Base-by-base conservation (phyloP, 2,113 vertebrate species). In the Oriolus oriolus region DNA sequence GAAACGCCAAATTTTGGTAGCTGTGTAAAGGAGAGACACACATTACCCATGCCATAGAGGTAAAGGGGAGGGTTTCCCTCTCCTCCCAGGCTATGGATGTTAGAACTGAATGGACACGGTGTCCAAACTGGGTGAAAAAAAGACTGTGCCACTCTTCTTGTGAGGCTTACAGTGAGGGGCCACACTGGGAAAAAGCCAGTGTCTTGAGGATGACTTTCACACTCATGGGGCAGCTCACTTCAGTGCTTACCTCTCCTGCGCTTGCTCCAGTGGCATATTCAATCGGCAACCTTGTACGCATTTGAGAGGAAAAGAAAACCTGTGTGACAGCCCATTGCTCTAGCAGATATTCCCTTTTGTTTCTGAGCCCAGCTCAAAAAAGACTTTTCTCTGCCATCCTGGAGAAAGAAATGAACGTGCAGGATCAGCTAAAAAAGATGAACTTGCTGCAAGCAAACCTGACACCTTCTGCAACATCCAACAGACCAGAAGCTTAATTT, bases 401-500 rank as follows among this genome's bases (percentile, higher is more conserved):
- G 1, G 35, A 89, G 53, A 84, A 39, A 63, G 53, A 92, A 83
- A 22, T 0, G 3, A 84, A 91, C 92, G 56, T 45, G 27, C 82
- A 84, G 30, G 20, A 61, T 88, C 61, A 70, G 84, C 68, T 91
- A 54, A 68, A 92, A 88, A 59, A 53, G 24, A 89, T 9, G 3
- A 93, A 77, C 52, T 71, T 41, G 59, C 59, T 66, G 59, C 35
- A 57, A 90, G 79, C 42, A 85, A 96, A 91, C 47, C 47, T 0
- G 2, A 76, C 59, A 87, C 74, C 54, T 41, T 44, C 85, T 84
- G 59, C 73, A 94, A 66, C 59, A 81, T 37, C 60, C 11, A 2
- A 91, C 84, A 80, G 52, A 59, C 18, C 0, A 0, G 88, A 54
- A 93, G 85, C 39, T 61, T 45, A 0, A 0, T 73, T 80, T 7